Base-by-base conservation (phyloP, 2,113 vertebrate species). In the Ceyx cyanopectus region DNA sequence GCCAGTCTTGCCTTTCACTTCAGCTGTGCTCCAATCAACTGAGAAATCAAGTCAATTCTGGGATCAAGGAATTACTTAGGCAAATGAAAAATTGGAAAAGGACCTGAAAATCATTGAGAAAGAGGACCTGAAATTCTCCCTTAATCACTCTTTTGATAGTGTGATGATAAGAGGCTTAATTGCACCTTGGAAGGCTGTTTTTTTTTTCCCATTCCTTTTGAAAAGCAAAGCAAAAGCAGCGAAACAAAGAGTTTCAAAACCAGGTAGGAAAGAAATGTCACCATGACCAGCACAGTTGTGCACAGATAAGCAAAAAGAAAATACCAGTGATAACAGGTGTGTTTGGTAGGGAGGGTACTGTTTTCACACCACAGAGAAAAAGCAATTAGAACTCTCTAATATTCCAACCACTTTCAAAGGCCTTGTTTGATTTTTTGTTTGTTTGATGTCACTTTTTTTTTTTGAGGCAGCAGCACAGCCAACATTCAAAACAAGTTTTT, bases 271-370 rank as follows among this genome's bases (percentile, higher is more conserved):
- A 92, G 69, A 93, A 90, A 92, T 74, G 62, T 68, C 81, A 87
- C 54, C 68, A 80, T 1, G 3, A 82, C 90, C 4, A 1, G 53
- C 34, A 78, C 29, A 90, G 70, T 62, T 90, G 61, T 20, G 30
- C 60, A 69, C 17, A 92, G 86, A 94, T 79, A 89, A 87, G 70
- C 58, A 89, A 89, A 95, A 90, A 84, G 50, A 92, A 92, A 90
- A 93, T 43, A 87, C 43, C 51, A 76, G 51, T 26, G 50, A n/a
- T 67, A 90, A 78, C 53, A 92, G 66, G 66, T 79, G 34, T 74
- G 41, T 68, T 78, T 73, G 67, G 41, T 30, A 65, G 60, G 66
- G 32, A 87, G 32, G 51, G 46, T 20, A 53, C 50, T 76, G 7
- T 62, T 81, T 80, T 43, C 7, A 1, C 67, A 82, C 63, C 62